These are phyloP conservation scores for Naja naja DNA, from an alignment of 2,113 vertebrate species.

Conservation along the genomic window DNA sequence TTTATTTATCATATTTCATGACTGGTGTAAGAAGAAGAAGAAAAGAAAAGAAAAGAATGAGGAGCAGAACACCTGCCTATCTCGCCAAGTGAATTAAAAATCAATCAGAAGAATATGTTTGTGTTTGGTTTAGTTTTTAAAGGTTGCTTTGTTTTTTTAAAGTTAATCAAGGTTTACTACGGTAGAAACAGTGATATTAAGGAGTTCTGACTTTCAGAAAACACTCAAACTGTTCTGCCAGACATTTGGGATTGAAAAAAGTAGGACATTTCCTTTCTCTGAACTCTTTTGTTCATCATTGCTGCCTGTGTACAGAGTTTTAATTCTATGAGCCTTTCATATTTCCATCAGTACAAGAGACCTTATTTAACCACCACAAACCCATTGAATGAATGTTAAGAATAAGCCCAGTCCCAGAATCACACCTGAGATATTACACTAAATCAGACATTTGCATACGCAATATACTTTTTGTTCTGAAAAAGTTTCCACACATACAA, in stretches of 20 bases:
- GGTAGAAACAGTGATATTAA: background rate
- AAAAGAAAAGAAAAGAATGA: fast-evolving
- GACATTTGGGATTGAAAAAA: fast-evolving
- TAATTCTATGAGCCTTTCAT: conserved; percentile 37
- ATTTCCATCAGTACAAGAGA: conserved; percentile 8
- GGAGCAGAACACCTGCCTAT: background rate
- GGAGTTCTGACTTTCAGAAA: conserved; percentile 7
- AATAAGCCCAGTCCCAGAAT: background rate
- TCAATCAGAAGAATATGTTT: conserved; percentile 22
- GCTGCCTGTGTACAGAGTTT: background rate
- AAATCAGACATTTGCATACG: background rate
- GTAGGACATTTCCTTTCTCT: background rate
- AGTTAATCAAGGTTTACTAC: conserved; percentile 22
- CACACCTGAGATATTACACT: background rate
- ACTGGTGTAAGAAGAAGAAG: background rate
- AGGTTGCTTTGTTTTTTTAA: background rate
- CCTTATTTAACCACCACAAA: background rate
- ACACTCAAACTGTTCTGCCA: conserved; percentile 13
- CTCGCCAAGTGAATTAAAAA: conserved; percentile 24
- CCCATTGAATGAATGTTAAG: background rate
- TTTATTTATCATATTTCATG: background rate
- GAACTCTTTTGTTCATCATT: conserved; percentile 13
- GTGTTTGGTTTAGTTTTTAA: conserved; percentile 13
- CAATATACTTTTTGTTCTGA: background rate
- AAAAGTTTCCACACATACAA: background rate